phyloP scores from a whole-genome alignment of 1,140 invertebrate genomes.

The Lordiphosa clarofinis region DNA sequence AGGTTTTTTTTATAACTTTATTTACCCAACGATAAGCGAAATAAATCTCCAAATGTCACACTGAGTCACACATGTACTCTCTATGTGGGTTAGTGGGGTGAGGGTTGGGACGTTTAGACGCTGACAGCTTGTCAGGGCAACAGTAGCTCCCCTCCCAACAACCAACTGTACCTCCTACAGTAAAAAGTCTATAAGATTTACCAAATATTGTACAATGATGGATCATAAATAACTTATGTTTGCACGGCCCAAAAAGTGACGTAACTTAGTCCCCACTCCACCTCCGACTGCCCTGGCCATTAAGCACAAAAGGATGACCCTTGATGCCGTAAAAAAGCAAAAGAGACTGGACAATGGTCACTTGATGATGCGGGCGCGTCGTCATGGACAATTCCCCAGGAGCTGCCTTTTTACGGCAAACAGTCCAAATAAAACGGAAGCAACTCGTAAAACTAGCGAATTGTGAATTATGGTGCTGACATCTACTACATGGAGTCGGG shows the following conservation, averaged over 20 bases:
- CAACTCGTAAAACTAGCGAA: conserved; percentile 79
- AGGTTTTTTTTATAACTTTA: conserved; percentile 65
- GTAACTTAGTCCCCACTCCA: conserved; percentile 44
- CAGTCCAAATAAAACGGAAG: conserved; percentile 67
- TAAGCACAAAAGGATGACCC: conserved; percentile 77
- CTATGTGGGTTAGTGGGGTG: conserved; percentile 19
- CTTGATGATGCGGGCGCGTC: conserved; percentile 76
- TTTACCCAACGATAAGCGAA: conserved; percentile 65
- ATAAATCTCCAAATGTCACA: conserved; percentile 71
- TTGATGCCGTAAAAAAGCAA: conserved; percentile 69
- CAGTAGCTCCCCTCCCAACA: conserved; percentile 26
- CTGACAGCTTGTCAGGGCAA: conserved; percentile 43
- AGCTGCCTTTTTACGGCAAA: conserved; percentile 61
- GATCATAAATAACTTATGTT: conserved; percentile 79
- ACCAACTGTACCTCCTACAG: conserved; percentile 59
- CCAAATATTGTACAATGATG: conserved; percentile 78
- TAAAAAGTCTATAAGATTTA: conserved; percentile 72
- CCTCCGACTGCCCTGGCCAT: conserved; percentile 49
- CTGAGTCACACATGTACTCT: conserved; percentile 54
- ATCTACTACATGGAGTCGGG: conserved; percentile 33
- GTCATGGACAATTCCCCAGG: conserved; percentile 27
- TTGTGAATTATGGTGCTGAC: conserved; percentile 78
- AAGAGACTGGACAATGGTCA: conserved; percentile 71
- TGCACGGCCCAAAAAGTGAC: conserved; percentile 51
- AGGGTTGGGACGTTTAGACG: not conserved